Base-by-base conservation (phyloP, 2,888 invertebrate genomes). In the Erannis defoliaria region DNA sequence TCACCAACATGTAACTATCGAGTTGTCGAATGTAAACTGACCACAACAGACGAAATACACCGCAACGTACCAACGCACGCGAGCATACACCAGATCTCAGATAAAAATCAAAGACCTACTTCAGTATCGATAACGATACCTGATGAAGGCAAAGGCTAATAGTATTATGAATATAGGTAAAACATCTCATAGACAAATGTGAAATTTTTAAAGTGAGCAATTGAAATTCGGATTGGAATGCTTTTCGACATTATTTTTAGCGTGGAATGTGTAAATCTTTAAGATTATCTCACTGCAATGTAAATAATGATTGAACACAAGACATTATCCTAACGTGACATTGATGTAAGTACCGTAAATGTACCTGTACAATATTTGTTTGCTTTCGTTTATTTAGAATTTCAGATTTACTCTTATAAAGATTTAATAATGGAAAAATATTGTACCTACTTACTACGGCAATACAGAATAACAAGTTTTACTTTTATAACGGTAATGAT, bases 81-180 rank as follows among this genome's bases (percentile, higher is more conserved):
- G 46, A 80, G 72, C 71, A 72, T 79, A 59, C 80, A 80, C 66
- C 77, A 66, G 70, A 71, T 74, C 73, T 78, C 80, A 65, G 82
- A 84, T 18, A 72, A 71, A 62, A 80, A 70, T 72, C 81, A 77
- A 38, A 71, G 59, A 76, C 89, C 91, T 38, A 91, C 93, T 70
- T 94, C 94, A 23, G 94, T 95, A 64, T 94, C 94, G 19, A 94
- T 95, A 76, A 89, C 94, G 63, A 89, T 95, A 82, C 94, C 94
- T 0, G 85, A 93, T 55, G 94, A 94, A 71, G 94, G 93, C 45
- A 94, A 94, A 70, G 94, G 94, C 72, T 93, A 93, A 87, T 67
- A 46, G 45, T 65, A 12, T 29, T 64, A n/a, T 66, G 66, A 55
- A n/a, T 23, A 51, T 78, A 82, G 77, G 74, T 76, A 77, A 29